Base-by-base conservation (phyloP, 2,888 invertebrate species). In the Salpingus planirostris region DNA sequence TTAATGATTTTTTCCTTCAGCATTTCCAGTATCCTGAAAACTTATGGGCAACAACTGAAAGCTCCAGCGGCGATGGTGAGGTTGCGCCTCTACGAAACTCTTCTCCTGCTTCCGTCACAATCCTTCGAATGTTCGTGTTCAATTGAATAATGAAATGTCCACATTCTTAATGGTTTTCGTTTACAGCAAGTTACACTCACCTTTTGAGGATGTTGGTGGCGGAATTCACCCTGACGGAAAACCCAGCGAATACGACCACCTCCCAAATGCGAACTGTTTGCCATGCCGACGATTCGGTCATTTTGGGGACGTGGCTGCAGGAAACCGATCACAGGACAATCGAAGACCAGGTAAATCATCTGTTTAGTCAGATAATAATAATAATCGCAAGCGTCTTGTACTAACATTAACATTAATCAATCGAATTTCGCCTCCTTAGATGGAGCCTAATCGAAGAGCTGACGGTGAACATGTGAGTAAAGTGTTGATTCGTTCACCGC, bases 251-350 rank as follows among this genome's bases (percentile, higher is more conserved):
- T 49, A 93, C 92, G 2, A 87, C 90, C 1, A 90, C 82, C 11
- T 91, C 91, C 0, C 72, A 85, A 42, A 67, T 90, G 39, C 70
- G 86, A 26, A 73, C 77, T n/a, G 76, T 89, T 36, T 91, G 91
- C 52, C 87, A 89, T 57, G 80, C 82, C 4, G 87, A 89, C 55
- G 89, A 90, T 63, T 88, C 91, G 0, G 87, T 93, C 23, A 81
- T 97, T 32, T 68, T 96, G 18, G 93, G 93, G 7, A 90, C 91
- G 28, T 93, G 93, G 89, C 74, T 95, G 22, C 90, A 92, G 60
- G 93, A 96, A 59, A 93, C 92, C 0, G 95, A 96, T 63, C 95
- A 97, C 63, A 82, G 90, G 40, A 86, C 86, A 26, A 91, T 97
- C 45, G 97, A 97, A 66, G 95, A 96, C 68, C 96, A 96, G 80